Percentiles rank a stretch among this genome's conserved stretches.
phyloP scores from a whole-genome alignment of 2,888 invertebrate genomes.

The Allacma fusca region DNA sequence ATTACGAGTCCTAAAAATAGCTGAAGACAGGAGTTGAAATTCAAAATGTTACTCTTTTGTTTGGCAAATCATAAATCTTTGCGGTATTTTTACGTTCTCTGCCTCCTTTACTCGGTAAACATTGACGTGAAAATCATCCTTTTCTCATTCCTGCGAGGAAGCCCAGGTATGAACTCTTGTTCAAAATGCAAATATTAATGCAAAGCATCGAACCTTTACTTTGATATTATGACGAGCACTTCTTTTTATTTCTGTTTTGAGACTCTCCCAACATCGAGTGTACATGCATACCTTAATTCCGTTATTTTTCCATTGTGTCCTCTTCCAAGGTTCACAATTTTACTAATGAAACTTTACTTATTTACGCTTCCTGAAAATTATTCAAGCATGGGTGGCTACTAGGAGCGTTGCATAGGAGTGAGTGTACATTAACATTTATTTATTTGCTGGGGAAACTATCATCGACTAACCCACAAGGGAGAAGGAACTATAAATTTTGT shows the following conservation, averaged over 20 bases:
- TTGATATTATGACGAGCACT: background rate
- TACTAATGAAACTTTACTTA: conserved; percentile 12
- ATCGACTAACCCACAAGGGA: background rate
- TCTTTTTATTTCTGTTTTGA: background rate
- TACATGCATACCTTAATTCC: background rate
- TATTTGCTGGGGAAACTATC: too few relatives aligned
- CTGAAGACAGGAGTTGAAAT: conserved; percentile 10
- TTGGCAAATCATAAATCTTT: conserved; percentile 23
- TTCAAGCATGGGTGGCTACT: background rate
- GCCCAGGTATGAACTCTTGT: background rate
- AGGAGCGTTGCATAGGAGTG: background rate
- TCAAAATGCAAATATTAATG: background rate
- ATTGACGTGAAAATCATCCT: conserved; percentile 2
- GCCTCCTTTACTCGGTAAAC: background rate
- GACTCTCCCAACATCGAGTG: background rate
- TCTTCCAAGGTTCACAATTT: background rate
- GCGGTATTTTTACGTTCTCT: conserved; percentile 31
- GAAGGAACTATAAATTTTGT: background rate
- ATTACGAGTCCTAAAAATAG: background rate
- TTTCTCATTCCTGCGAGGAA: background rate
- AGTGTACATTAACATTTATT: too few relatives aligned
- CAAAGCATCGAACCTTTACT: conserved; percentile 7
- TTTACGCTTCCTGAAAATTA: conserved; percentile 8
- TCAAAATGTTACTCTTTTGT: background rate
- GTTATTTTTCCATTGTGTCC: background rate